These are phyloP conservation scores for Diceros bicornis DNA, from an alignment of 2,797 vertebrate genomes.

Conservation along the genomic window DNA sequence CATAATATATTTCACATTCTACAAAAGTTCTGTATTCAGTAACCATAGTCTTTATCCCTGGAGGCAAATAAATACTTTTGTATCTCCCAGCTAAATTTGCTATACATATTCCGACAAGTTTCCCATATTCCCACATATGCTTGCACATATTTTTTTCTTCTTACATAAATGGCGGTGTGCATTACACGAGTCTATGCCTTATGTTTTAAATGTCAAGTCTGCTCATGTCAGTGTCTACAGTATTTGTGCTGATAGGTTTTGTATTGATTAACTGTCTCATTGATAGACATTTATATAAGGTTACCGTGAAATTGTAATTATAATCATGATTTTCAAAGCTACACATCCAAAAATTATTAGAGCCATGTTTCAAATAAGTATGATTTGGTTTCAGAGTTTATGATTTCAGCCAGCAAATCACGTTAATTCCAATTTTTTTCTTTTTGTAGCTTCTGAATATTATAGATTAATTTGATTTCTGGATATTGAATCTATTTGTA, in stretches of 20 bases:
- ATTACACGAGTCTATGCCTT: neutral
- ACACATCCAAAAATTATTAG: neutral
- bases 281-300: neutral
- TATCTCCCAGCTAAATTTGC: neutral
- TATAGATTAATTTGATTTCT: conserved; percentile 19
- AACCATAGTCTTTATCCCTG: neutral
- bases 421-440: neutral
- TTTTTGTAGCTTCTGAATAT: neutral
- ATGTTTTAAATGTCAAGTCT: neutral
- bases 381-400: neutral
- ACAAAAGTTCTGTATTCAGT: neutral
- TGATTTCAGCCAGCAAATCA: neutral
- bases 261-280: neutral
- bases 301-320: neutral
- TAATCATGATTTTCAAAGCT: neutral
- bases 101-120: neutral
- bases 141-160: neutral
- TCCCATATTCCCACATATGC: neutral
- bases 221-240: neutral
- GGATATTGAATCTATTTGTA: neutral
- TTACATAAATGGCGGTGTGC: neutral
- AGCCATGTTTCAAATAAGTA: neutral
- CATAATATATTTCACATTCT: neutral
- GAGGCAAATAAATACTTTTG: neutral
- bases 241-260: neutral